Evolutionary conservation across 2,113 vertebrate genomes (phyloP).

Genomic region (Gobio gobio): DNA sequence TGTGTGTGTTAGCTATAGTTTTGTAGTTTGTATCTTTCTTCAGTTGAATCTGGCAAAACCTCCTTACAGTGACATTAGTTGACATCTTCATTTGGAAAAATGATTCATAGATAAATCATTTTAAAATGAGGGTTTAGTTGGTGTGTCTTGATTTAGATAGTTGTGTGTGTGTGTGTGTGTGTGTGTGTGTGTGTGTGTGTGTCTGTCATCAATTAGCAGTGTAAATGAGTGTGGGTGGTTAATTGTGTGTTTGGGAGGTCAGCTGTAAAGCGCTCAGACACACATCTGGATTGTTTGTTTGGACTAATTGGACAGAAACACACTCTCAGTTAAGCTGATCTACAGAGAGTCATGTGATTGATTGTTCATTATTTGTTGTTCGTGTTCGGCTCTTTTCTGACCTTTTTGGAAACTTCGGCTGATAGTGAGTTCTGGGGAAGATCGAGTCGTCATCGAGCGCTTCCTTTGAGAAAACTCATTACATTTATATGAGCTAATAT

Average conservation of each 20-base stretch:
- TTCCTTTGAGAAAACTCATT: no score
- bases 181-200: background rate
- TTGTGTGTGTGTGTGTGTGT: background rate
- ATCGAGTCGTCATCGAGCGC: background rate
- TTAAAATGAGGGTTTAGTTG: background rate
- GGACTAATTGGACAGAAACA: background rate
- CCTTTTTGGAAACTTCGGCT: background rate
- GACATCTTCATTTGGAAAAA: background rate
- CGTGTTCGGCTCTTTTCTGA: background rate
- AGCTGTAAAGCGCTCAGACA: background rate
- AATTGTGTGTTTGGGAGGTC: slow-evolving; percentile 26
- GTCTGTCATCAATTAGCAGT: slow-evolving; percentile 27
- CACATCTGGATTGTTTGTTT: slow-evolving; percentile 11
- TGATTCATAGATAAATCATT: no score
- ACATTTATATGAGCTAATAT: background rate
- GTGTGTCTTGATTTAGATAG: background rate
- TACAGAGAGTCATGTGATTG: background rate
- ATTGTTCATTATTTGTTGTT: background rate
- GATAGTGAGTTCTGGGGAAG: background rate
- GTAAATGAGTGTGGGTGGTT: slow-evolving; percentile 36
- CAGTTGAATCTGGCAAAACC: background rate
- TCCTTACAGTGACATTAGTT: background rate
- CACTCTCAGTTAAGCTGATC: background rate
- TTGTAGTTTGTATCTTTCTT: background rate
- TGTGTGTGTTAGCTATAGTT: background rate